Evolutionary conservation across 2,888 invertebrate genomes (phyloP), one percentile per base, ranked within the genome.

Genomic region (Monopis laevigella): DNA sequence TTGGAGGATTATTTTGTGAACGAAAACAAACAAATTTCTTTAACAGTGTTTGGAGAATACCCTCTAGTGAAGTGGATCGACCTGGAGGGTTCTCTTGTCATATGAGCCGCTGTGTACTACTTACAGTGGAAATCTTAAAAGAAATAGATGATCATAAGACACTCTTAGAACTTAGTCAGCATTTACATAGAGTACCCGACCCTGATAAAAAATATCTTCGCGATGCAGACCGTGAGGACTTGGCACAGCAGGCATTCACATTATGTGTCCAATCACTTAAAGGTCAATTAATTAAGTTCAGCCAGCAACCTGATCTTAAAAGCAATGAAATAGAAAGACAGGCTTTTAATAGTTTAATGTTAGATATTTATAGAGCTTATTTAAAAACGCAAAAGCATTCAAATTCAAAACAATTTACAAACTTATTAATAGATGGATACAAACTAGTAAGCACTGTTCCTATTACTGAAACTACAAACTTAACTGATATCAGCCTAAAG

Each of bases 1-100:
- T 92, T 39, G 86, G 84, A 51, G 96, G 96, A 7, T 77, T 97
- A 10, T 97, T 96, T 62, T 85, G 87, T 26, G 95, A 96, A 52
- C 83, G 93, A 39, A 96, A 91, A 65, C 84, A 84, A 41, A 88
- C 86, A 13, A 96, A 96, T 65, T 93, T 96, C 58, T 96, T 96
- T 54, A 93, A 94, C 73, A 93, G 95, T 36, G 89, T 97, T 43
- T 97, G 96, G 96, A 85, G 94, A 51, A 93, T 95, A 60, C 96
- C 95, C 0, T 85, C 88, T 2, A 86, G 86, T 44, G 97, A 98
- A 80, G 90, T 97, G 29, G 96, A 97, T 59, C 84, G 97, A 45
- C 89, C 94, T 0, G 97, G 97, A 2, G 92, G 93, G 48, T 92
- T 98, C 60, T 89, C 93, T 1, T 89, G 93, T 24, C 96, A 97